Evolutionary conservation across 1,140 invertebrate genomes (phyloP).

Genomic region (Monochamus saltuarius): DNA sequence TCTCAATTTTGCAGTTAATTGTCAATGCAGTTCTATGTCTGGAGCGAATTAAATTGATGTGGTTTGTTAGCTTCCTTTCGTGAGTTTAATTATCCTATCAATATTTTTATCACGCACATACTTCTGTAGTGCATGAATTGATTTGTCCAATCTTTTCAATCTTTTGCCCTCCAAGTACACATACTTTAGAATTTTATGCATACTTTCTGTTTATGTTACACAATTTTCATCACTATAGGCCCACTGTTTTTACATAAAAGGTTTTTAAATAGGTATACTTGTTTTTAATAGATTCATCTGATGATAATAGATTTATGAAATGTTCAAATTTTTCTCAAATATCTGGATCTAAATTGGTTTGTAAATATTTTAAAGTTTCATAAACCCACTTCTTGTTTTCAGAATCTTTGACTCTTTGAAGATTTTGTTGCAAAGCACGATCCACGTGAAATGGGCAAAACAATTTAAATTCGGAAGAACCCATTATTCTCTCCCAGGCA

Average conservation of each 20-base stretch:
- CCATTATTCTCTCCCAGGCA: conserved; percentile 17
- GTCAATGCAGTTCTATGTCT: too few species aligned
- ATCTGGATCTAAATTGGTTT: conserved; percentile 4
- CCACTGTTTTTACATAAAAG: conserved; percentile 15
- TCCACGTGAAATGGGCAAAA: conserved; percentile 16
- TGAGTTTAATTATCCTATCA: not conserved
- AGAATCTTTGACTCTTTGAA: conserved; percentile 10
- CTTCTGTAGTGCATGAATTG: not conserved
- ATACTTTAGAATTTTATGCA: conserved; percentile 12
- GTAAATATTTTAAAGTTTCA: conserved; percentile 19
- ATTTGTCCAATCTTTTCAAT: conserved; percentile 10
- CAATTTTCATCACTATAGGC: conserved; percentile 18
- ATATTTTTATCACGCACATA: conserved; percentile 8
- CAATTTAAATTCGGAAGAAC: not conserved
- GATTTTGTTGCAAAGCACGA: conserved; percentile 11
- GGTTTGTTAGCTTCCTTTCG: not conserved
- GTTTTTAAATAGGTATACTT: conserved; percentile 11
- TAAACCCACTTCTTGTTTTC: conserved; percentile 12
- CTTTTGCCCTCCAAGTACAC: conserved; percentile 6
- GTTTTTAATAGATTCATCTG: conserved; percentile 1
- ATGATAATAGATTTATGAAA: conserved; percentile 4
- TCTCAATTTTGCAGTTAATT: too few species aligned
- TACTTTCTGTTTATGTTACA: conserved; percentile 6
- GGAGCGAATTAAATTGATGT: too few species aligned
- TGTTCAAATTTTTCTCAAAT: conserved; percentile 15